Evolutionary conservation across 1,140 invertebrate species (phyloP).

Genomic region (Heliothis virescens): DNA sequence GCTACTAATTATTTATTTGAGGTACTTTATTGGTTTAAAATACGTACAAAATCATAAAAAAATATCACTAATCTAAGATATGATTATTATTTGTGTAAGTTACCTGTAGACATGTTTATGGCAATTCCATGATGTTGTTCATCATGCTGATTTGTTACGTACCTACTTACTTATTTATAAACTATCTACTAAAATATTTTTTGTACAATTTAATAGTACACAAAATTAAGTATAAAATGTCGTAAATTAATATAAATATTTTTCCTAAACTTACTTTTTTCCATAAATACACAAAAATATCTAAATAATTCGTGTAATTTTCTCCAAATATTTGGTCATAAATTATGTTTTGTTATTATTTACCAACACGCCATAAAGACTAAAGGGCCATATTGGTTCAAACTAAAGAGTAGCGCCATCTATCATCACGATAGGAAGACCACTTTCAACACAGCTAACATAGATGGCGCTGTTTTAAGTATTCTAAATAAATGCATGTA

Average conservation of each 20-base stretch:
- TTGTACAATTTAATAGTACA: not conserved
- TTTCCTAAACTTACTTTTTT: conserved; percentile 19
- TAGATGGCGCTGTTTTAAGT: conserved; percentile 21
- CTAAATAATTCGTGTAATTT: conserved; percentile 28
- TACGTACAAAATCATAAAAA: conserved; percentile 21
- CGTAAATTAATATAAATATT: conserved; percentile 40
- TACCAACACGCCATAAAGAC: not conserved
- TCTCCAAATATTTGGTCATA: conserved; percentile 47
- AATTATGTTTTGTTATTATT: not conserved
- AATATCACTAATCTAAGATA: not conserved
- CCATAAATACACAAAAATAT: conserved; percentile 14
- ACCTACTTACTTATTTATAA: not conserved
- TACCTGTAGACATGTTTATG: not conserved
- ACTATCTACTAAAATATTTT: not conserved
- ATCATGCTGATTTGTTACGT: not conserved
- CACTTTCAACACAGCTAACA: not conserved
- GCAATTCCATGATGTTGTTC: not conserved
- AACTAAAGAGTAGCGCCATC: conserved; percentile 1
- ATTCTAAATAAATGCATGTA: conserved; percentile 38
- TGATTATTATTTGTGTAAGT: not conserved
- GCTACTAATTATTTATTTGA: not conserved
- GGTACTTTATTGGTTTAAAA: conserved; percentile 43
- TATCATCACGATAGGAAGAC: not conserved
- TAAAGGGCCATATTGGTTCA: not conserved
- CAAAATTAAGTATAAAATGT: conserved; percentile 1